Evolutionary conservation across 2,113 vertebrate genomes (phyloP).

Genomic region (Daphoenositta chrysoptera): DNA sequence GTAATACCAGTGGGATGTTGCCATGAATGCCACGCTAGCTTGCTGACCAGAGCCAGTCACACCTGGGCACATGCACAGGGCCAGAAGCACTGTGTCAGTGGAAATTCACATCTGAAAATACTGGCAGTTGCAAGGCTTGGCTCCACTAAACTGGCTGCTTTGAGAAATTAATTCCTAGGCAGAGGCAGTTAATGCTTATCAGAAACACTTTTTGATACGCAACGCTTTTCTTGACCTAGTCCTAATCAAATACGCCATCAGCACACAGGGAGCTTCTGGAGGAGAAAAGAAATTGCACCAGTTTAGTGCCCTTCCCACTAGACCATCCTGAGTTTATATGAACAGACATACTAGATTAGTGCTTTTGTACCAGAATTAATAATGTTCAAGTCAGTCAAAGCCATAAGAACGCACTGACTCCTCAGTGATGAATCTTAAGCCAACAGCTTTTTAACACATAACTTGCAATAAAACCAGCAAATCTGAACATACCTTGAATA

Average conservation of each 20-base stretch:
- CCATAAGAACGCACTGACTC: neutral
- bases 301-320: neutral
- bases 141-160: neutral
- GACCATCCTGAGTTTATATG: neutral
- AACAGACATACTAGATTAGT: neutral
- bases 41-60: neutral
- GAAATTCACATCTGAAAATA: neutral
- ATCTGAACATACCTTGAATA: neutral
- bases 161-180: neutral
- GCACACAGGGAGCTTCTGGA: neutral
- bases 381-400: neutral
- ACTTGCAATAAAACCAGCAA: neutral
- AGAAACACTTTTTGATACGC: neutral
- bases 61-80: neutral
- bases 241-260: neutral
- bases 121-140: neutral
- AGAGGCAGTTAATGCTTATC: neutral
- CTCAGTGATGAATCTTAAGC: neutral
- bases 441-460: neutral
- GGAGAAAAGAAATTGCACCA: neutral
- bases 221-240: neutral
- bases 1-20: accelerated
- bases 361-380: neutral
- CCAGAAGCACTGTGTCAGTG: neutral
- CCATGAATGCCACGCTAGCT: neutral